Conservation (phyloP, 64 coral and sea anemone species). For the Orbicella faveolata region DNA sequence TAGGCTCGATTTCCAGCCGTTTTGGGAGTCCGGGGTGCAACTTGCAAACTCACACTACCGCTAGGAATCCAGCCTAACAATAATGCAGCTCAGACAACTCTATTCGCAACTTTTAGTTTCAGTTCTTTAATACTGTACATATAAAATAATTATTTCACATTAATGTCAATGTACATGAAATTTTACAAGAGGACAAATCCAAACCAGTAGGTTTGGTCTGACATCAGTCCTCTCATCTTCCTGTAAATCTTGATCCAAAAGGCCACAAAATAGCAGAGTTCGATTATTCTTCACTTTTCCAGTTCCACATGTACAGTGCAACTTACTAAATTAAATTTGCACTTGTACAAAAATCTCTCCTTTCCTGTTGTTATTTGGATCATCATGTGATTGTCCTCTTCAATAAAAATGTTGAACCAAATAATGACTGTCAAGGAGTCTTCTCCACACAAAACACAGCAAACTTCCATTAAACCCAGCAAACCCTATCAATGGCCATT, state of each 20-base stretch:
- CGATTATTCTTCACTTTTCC: not conserved
- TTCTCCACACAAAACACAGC: no score
- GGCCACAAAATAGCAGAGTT: not conserved
- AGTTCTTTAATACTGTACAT: constrained; percentile 57
- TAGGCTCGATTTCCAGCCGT: no score
- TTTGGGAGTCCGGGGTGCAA: no score
- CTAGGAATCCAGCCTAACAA: not conserved
- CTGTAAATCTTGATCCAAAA: not conserved
- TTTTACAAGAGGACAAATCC: constrained; percentile 13
- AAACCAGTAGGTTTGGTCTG: not conserved
- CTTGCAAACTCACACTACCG: no score
- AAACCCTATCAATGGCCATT: no score
- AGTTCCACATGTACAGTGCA: not conserved
- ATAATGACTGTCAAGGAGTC: no score
- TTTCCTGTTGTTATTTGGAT: no score
- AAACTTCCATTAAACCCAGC: no score
- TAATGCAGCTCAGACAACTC: not conserved
- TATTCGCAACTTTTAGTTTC: not conserved
- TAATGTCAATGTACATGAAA: constrained; percentile 43
- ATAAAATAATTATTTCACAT: constrained; percentile 51
- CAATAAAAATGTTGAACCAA: no score
- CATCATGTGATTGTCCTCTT: no score
- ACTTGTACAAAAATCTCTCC: no score
- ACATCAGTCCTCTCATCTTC: not conserved
- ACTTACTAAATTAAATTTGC: not conserved